A percentile compares a stretch with the other conserved stretches of the same genome.
Evolutionary conservation across 2,797 vertebrate genomes (phyloP).

Genomic region (Lycodopsis pacificus): DNA sequence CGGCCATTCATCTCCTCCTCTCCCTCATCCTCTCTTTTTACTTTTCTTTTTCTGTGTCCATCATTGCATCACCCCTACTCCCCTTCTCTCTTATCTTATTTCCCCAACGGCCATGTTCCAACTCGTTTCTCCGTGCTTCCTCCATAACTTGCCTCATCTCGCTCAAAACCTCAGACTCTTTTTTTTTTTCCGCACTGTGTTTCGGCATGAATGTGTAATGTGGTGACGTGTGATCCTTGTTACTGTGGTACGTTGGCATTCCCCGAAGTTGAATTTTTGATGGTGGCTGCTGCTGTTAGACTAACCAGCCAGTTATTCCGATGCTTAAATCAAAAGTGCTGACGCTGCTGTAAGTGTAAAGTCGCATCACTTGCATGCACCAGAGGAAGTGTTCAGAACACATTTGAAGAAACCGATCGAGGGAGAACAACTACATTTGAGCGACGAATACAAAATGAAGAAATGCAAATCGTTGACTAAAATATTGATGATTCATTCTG

Average conservation of each 20-base stretch:
- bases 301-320: not conserved
- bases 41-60: not conserved
- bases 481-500: slow-evolving; percentile 25
- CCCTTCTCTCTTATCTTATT: not conserved
- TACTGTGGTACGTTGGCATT: not conserved
- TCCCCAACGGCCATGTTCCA: not conserved
- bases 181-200: not conserved
- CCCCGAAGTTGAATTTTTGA: not conserved
- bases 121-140: not conserved
- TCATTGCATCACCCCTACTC: too few relatives aligned
- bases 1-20: not conserved
- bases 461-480: slow-evolving; percentile 23
- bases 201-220: slow-evolving; percentile 13
- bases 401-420: slow-evolving; percentile 4
- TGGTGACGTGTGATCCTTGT: not conserved
- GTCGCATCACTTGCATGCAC: not conserved
- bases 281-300: not conserved
- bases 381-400: slow-evolving; percentile 6
- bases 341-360: not conserved
- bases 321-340: slow-evolving; percentile 17
- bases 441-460: not conserved
- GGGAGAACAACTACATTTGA: not conserved
- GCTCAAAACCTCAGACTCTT: not conserved
- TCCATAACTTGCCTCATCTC: slow-evolving; percentile 5
- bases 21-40: not conserved